These are phyloP conservation scores for Cheilosia impressa DNA, from an alignment of 2,888 invertebrate genomes.

Conservation along the genomic window DNA sequence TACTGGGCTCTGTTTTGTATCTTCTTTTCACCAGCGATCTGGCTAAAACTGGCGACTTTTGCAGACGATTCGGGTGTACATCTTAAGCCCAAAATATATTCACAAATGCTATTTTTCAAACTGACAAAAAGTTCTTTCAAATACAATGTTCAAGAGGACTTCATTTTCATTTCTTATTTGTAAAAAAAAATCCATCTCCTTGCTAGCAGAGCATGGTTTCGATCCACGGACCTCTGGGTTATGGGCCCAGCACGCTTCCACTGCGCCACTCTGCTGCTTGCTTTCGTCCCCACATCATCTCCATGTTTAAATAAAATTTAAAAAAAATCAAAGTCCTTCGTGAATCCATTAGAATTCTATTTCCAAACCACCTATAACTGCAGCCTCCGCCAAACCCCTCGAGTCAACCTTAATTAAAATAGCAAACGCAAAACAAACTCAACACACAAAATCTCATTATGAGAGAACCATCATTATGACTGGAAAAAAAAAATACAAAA, in stretches of 20 bases:
- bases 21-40: too few relatives aligned
- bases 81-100: too few relatives aligned
- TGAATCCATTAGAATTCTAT: background rate
- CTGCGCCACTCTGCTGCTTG: constrained; percentile 88
- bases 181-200: background rate
- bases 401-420: constrained; percentile 37
- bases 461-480: constrained; percentile 1
- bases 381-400: background rate
- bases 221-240: constrained; percentile 83
- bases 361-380: background rate
- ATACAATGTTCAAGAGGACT: too few relatives aligned
- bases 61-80: too few relatives aligned
- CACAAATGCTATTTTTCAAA: too few relatives aligned
- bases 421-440: constrained; percentile 8
- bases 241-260: constrained; percentile 90
- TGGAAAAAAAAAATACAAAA: background rate
- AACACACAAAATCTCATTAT: constrained; percentile 37
- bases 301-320: background rate
- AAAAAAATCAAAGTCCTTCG: background rate
- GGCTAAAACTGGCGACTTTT: too few relatives aligned
- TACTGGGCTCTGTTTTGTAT: too few relatives aligned
- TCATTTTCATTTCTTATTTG: background rate
- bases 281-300: background rate
- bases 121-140: too few relatives aligned
- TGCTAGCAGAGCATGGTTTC: constrained; percentile 78